A percentile compares a stretch with the other conserved stretches of the same genome.
Evolutionary conservation across 2,888 invertebrate genomes (phyloP).

Genomic region (Germaria angustata): DNA sequence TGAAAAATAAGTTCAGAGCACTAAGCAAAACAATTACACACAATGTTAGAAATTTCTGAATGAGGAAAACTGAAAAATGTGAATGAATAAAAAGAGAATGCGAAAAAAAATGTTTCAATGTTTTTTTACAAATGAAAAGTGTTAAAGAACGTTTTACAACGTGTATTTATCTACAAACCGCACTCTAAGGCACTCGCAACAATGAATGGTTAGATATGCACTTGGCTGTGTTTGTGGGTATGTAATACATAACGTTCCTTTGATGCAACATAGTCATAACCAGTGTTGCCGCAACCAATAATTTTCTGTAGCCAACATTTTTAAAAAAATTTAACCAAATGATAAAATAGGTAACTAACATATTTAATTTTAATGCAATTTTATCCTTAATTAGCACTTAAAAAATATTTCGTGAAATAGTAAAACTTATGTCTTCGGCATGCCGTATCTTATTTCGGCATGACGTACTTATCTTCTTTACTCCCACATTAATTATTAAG

Average conservation of each 20-base stretch:
- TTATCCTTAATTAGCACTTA: too few relatives aligned
- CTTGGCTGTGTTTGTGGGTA: not conserved
- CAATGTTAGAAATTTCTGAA: slow-evolving; percentile 37
- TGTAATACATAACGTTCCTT: not conserved
- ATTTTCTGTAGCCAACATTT: too few relatives aligned
- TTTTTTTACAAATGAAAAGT: slow-evolving; percentile 30
- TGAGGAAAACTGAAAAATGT: slow-evolving; percentile 7
- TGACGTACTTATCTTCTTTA: too few relatives aligned
- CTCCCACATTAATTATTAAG: too few relatives aligned
- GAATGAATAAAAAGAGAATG: slow-evolving; percentile 2
- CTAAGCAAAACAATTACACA: slow-evolving; percentile 47
- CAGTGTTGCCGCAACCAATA: too few relatives aligned
- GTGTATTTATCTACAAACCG: slow-evolving; percentile 32
- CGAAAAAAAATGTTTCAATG: slow-evolving; percentile 1
- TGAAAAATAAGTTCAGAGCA: slow-evolving; percentile 30
- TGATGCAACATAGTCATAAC: too few relatives aligned
- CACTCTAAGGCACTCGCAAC: slow-evolving; percentile 41
- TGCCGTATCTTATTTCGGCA: too few relatives aligned
- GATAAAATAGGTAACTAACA: too few relatives aligned
- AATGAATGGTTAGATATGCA: slow-evolving; percentile 13
- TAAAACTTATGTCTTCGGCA: too few relatives aligned
- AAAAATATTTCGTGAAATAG: too few relatives aligned
- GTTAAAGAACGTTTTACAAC: slow-evolving; percentile 37
- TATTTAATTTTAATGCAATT: too few relatives aligned
- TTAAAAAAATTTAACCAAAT: too few relatives aligned